Evolutionary conservation across 2,888 invertebrate genomes (phyloP), one percentile per base, ranked within the genome.

Genomic region (Stenodera caucasica): DNA sequence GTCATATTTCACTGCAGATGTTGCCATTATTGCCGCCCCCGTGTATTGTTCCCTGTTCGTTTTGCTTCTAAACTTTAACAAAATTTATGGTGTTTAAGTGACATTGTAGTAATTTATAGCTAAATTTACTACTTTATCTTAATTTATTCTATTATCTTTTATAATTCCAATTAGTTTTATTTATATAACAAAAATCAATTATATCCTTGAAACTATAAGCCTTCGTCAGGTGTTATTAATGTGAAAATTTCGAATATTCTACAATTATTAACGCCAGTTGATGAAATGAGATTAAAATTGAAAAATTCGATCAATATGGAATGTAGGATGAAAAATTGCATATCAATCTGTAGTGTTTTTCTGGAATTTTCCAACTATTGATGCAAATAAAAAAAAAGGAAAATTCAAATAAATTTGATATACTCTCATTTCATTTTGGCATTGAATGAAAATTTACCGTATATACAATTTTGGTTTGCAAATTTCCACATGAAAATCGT

Each of bases 401-500:
- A n/a, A n/a, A n/a, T n/a, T n/a, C n/a, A n/a, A n/a, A n/a, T n/a
- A n/a, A n/a, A n/a, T n/a, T n/a, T n/a, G n/a, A n/a, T n/a, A n/a
- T n/a, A n/a, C n/a, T n/a, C n/a, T n/a, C n/a, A n/a, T n/a, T n/a
- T n/a, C n/a, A n/a, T n/a, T n/a, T n/a, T n/a, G n/a, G n/a, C n/a
- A n/a, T n/a, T n/a, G n/a, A n/a, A n/a, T n/a, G n/a, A n/a, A n/a
- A n/a, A n/a, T n/a, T n/a, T n/a, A n/a, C n/a, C 5, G 29, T 29
- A 29, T 29, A 8, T 30, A 18, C 1, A 49, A 49, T 56, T 49
- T 29, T 37, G 52, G 37, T 57, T 52, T 51, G 53, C 54, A 35
- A 58, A 58, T 56, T 53, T 53, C 9, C 26, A 49, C 11, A n/a
- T 18, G 33, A 7, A 63, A 70, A 71, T 70, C 69, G 69, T 75